These are phyloP conservation scores for Scalopus aquaticus DNA, from an alignment of 2,113 vertebrate species.

Conservation along the genomic window DNA sequence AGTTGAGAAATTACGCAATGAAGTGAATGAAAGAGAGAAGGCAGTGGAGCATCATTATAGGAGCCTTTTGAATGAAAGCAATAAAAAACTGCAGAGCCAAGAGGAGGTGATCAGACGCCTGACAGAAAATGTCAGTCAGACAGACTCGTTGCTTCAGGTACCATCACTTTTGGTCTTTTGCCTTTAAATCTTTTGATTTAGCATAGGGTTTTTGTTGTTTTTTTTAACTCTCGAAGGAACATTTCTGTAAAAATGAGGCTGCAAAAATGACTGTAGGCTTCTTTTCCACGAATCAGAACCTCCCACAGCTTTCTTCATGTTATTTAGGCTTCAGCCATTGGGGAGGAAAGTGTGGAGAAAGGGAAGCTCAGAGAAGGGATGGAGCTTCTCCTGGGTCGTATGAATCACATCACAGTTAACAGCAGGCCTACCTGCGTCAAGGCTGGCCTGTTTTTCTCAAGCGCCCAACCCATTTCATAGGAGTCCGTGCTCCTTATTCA, in stretches of 20 bases:
- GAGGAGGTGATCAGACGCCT: slow-evolving; percentile 88
- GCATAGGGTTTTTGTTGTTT: too few relatives aligned
- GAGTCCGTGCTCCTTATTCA: too few relatives aligned
- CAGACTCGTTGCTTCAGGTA: slow-evolving; percentile 92
- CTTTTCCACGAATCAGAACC: neutral
- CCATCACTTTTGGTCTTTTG: neutral
- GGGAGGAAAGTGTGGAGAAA: neutral
- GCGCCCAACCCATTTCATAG: rapidly evolving
- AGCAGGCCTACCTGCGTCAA: rapidly evolving
- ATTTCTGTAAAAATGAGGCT: neutral
- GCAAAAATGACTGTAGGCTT: neutral
- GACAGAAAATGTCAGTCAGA: slow-evolving; percentile 86
- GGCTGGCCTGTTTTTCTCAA: neutral
- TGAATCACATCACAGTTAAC: neutral
- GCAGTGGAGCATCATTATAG: slow-evolving; percentile 87
- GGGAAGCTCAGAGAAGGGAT: neutral
- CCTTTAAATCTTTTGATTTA: neutral
- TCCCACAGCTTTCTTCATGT: neutral
- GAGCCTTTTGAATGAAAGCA: slow-evolving; percentile 88
- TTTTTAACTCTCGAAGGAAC: neutral
- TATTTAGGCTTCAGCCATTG: neutral
- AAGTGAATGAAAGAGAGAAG: slow-evolving; percentile 89
- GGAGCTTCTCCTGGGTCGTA: neutral
- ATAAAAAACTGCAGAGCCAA: slow-evolving; percentile 87
- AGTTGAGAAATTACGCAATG: slow-evolving; percentile 91